These are phyloP conservation scores for Hirtodrosophila alboralis DNA, from an alignment of 2,888 invertebrate species.

Conservation along the genomic window DNA sequence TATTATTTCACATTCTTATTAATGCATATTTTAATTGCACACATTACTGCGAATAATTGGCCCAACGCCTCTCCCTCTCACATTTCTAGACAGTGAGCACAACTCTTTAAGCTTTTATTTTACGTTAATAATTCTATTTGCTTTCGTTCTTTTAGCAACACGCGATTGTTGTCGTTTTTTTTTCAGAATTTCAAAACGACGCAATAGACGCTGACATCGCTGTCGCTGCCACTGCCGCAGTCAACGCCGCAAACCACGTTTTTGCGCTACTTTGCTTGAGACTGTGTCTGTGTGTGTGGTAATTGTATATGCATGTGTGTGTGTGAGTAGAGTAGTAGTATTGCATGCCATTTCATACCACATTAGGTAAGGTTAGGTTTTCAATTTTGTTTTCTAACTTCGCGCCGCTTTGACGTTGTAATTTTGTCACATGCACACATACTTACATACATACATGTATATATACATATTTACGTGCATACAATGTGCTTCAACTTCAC, in stretches of 20 bases:
- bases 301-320: constrained; percentile 21
- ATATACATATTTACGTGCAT: neutral
- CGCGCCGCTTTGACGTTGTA: constrained; percentile 39
- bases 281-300: constrained; percentile 4
- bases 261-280: constrained; percentile 49
- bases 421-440: constrained; percentile 25
- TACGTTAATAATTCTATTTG: constrained; percentile 24
- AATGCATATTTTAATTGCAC: no score
- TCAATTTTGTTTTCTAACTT: constrained; percentile 67
- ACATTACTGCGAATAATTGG: constrained; percentile 1
- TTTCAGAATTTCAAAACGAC: constrained; percentile 60
- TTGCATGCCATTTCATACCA: constrained; percentile 65
- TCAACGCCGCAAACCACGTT: constrained; percentile 60
- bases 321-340: constrained; percentile 25
- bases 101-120: constrained; percentile 16
- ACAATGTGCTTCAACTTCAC: constrained; percentile 32
- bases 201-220: constrained; percentile 58
- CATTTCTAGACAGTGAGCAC: constrained; percentile 1
- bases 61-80: constrained; percentile 2
- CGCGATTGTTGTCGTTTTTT: constrained; percentile 36
- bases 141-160: constrained; percentile 29
- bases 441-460: neutral
- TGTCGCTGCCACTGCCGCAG: constrained; percentile 23
- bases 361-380: constrained; percentile 82
- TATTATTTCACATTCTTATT: no score